Conservation (phyloP, 2,113 vertebrate species). For the Apeltes quadracus region DNA sequence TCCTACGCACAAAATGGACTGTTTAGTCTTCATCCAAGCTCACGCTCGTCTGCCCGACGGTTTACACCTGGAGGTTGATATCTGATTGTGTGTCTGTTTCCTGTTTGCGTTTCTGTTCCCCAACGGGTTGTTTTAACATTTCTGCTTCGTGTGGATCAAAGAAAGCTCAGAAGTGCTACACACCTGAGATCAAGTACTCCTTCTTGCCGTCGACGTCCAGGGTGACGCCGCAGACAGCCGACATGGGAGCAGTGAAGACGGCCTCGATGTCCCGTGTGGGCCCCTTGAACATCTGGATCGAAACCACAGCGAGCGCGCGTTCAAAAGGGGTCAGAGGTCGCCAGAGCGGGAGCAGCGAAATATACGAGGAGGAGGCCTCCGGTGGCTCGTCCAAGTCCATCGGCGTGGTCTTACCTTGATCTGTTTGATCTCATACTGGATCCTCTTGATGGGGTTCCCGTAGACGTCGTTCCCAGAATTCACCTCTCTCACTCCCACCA, state of each 20-base stretch:
- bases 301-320: neutral
- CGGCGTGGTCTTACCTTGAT: slow-evolving; percentile 85
- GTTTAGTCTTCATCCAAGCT: slow-evolving; percentile 28
- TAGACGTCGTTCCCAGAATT: slow-evolving; percentile 94
- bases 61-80: slow-evolving; percentile 33
- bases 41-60: slow-evolving; percentile 39
- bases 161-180: neutral
- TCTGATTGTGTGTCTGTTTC: slow-evolving; percentile 37
- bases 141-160: neutral
- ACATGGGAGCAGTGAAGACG: slow-evolving; percentile 93
- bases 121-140: neutral
- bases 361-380: neutral
- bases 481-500: slow-evolving; percentile 89
- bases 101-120: slow-evolving; percentile 3
- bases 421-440: slow-evolving; percentile 97
- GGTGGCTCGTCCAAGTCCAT: neutral
- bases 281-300: slow-evolving; percentile 95
- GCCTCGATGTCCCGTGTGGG: slow-evolving; percentile 90
- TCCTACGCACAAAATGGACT: slow-evolving; percentile 21
- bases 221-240: slow-evolving; percentile 92
- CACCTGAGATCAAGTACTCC: slow-evolving; percentile 97
- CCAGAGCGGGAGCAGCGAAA: neutral
- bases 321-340: slow-evolving; percentile 18
- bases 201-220: slow-evolving; percentile 94
- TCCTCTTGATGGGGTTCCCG: slow-evolving; percentile 96